Percentiles rank a stretch among this genome's conserved stretches.
These are phyloP conservation scores for Ctena decussata DNA, from an alignment of 2,888 invertebrate species.

Conservation along the genomic window DNA sequence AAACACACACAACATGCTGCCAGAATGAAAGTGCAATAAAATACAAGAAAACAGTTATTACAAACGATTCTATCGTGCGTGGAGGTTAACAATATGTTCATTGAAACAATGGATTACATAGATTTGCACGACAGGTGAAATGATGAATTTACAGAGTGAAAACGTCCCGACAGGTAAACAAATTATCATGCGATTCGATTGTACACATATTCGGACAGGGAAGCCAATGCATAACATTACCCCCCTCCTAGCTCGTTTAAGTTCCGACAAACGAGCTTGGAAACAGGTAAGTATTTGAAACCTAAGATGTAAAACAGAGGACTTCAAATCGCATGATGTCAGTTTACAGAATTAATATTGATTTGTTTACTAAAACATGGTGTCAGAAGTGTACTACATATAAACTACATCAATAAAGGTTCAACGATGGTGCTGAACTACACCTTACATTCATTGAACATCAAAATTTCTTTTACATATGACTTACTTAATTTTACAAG, in stretches of 20 bases:
- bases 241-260: conserved; percentile 3
- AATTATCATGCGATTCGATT: not conserved
- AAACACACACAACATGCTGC: not conserved
- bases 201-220: not conserved
- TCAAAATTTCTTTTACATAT: not conserved
- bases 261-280: not conserved
- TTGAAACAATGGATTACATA: not conserved
- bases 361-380: not conserved
- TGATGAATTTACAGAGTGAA: not conserved
- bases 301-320: too few relatives aligned
- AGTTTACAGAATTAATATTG: not conserved
- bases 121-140: not conserved
- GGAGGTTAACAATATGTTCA: not conserved
- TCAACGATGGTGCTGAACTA: not conserved
- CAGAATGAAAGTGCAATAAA: not conserved
- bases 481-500: not conserved
- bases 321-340: not conserved
- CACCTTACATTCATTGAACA: not conserved
- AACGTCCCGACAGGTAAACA: not conserved
- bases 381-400: not conserved
- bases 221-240: not conserved
- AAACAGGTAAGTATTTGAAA: not conserved
- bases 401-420: not conserved
- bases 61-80: not conserved
- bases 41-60: not conserved